A percentile compares a stretch with the other conserved stretches of the same genome.
Evolutionary conservation across 2,113 vertebrate genomes (phyloP).

Genomic region (Syrmaticus mikado): DNA sequence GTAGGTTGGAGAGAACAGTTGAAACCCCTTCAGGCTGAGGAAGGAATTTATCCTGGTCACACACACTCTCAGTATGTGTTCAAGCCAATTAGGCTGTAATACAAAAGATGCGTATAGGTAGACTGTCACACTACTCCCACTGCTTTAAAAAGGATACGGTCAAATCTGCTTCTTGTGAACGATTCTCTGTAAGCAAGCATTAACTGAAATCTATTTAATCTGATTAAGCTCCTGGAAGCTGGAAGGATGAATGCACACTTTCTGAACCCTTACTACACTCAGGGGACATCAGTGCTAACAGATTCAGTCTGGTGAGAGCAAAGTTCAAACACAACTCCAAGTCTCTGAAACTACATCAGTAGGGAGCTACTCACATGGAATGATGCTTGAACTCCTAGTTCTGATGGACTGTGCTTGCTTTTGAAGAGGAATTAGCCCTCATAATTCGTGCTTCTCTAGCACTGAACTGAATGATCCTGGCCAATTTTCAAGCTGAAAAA

Average conservation of each 20-base stretch:
- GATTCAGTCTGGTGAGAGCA: background rate
- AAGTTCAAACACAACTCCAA: background rate
- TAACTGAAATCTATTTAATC: constrained; percentile 4
- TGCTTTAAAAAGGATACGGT: background rate
- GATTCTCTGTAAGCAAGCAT: background rate
- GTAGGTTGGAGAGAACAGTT: background rate
- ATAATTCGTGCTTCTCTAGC: background rate
- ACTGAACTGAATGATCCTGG: background rate
- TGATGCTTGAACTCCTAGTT: background rate
- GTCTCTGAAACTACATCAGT: background rate
- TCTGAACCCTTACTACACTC: background rate
- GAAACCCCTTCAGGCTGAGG: background rate
- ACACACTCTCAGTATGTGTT: background rate
- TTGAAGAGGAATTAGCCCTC: background rate
- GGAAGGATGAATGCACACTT: background rate
- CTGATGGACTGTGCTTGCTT: background rate
- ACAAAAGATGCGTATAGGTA: background rate
- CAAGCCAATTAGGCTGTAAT: constrained; percentile 4
- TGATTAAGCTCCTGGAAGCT: background rate
- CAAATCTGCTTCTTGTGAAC: background rate
- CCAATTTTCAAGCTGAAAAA: background rate
- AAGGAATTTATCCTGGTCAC: background rate
- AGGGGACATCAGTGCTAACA: background rate
- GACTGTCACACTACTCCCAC: background rate
- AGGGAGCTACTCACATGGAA: background rate